Base-by-base conservation (phyloP, 2,113 vertebrate genomes). In the Ictalurus punctatus region DNA sequence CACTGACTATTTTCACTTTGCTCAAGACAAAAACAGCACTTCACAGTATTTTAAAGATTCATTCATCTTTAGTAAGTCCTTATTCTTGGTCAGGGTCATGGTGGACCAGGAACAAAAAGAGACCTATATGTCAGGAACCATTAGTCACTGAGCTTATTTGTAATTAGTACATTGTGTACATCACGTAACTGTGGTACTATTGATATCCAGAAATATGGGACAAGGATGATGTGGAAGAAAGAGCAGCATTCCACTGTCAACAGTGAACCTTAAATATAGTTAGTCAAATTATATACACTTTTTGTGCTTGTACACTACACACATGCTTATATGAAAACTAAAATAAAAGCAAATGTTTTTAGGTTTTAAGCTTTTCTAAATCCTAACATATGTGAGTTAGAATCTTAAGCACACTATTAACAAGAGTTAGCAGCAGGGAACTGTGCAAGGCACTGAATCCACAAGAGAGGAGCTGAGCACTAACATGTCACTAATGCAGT, bases 401-500 rank as follows among this genome's bases (percentile, higher is more conserved):
- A 10, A 78, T 23, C n/a, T 56, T 30, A 56, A n/a, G 34, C 2
- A 81, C n/a, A 30, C 56, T 79, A 9, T 48, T 48, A 80, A 80
- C 1, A 16, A n/a, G 52, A 58, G 25, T 81, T 81, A 1, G 13
- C n/a, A 81, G 25, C n/a, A 81, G 52, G 48, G 48, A 19, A 12
- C 21, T 78, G 71, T 37, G 40, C 12, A 78, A 78, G 10, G 40
- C 74, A 48, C 4, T 27, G 40, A 78, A 81, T 81, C 3, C 52
- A 52, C 79, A 56, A 23, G 79, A 58, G 14, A 58, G 23, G 25
- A 79, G 48, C 78, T 52, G 44, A 80, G 25, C 21, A n/a, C 9
- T 79, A 79, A 52, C 44, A 17, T 80, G n/a, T 79, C 48, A 12
- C 78, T 80, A 52, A 80, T 81, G 52, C n/a, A 56, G 25, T 81